Percentiles rank a stretch among this genome's conserved stretches.
These are phyloP conservation scores for Chaetodon trifascialis DNA, from an alignment of 2,113 vertebrate genomes.

Conservation along the genomic window DNA sequence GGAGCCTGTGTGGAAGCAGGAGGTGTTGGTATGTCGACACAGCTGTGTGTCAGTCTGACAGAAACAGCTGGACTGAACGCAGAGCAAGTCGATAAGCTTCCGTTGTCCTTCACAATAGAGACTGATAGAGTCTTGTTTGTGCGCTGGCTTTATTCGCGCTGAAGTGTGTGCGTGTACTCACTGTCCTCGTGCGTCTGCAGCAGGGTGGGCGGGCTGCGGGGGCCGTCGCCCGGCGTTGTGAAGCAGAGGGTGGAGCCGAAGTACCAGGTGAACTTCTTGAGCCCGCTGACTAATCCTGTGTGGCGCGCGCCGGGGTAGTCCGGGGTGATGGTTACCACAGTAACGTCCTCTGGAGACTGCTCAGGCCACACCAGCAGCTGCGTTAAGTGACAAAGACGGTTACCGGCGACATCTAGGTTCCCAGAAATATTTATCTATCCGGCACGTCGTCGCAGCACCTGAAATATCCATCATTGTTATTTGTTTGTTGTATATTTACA, in stretches of 20 bases:
- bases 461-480: constrained; percentile 9
- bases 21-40: constrained; percentile 16
- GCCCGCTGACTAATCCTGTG: constrained; percentile 87
- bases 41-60: constrained; percentile 42
- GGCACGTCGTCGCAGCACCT: background rate
- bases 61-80: constrained; percentile 59
- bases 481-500: constrained; percentile 12
- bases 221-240: constrained; percentile 95
- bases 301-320: constrained; percentile 92
- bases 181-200: constrained; percentile 93
- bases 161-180: constrained; percentile 82
- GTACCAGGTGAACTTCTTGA: constrained; percentile 93
- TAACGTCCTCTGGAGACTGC: constrained; percentile 84
- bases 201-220: constrained; percentile 87
- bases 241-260: constrained; percentile 92
- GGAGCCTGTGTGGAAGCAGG: background rate
- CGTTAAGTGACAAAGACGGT: constrained; percentile 5
- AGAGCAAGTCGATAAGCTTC: constrained; percentile 34
- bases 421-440: background rate
- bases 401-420: background rate
- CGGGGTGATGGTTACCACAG: constrained; percentile 90
- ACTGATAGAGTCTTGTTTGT: constrained; percentile 23
- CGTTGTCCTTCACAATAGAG: constrained; percentile 45
- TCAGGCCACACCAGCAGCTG: constrained; percentile 92
- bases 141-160: constrained; percentile 32